Evolutionary conservation across 2,113 vertebrate species (phyloP), one percentile per base, ranked within the genome.

Genomic region (Pygoscelis adeliae): DNA sequence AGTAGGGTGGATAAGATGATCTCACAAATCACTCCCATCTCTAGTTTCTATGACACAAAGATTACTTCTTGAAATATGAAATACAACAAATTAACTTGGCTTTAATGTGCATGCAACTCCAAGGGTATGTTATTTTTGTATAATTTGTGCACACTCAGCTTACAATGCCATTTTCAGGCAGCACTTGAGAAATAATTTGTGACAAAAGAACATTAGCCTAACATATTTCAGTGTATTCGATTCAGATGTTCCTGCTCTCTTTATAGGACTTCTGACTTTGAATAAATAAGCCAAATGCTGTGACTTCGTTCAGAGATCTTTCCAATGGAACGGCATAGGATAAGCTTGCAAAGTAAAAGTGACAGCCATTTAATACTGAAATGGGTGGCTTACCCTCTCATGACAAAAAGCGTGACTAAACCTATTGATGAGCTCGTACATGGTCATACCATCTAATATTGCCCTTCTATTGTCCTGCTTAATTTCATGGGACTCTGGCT

Each of bases 361-460:
- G 92, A 91, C 93, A 95, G 87, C 73, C 81, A 92, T 87, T 93
- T 89, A 73, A 77, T 86, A 85, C 17, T 76, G 66, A 96, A 96
- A 95, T 52, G 53, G 58, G 73, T 82, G 90, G 62, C 72, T 94
- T 87, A 55, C 52, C 26, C 32, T 85, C 88, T 30, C n/a, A 91
- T 87, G 83, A 91, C 70, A 93, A 80, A 78, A 94, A 85, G 80
- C 44, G 18, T 90, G 89, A 94, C 97, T 95, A 97, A 97, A 78
- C 70, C 88, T 72, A 80, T 47, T 93, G 78, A 80, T 87, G 73
- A 84, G 77, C 89, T 40, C 70, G 63, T 92, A 94, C 66, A 46
- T 49, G 78, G 70, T 58, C 83, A 83, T 77, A 78, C 61, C 46
- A 80, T 50, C 74, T 83, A 77, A 95, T 85, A 78, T 10, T 85